phyloP scores from a whole-genome alignment of 2,797 vertebrate genomes.

The Smutsia temminckii region DNA sequence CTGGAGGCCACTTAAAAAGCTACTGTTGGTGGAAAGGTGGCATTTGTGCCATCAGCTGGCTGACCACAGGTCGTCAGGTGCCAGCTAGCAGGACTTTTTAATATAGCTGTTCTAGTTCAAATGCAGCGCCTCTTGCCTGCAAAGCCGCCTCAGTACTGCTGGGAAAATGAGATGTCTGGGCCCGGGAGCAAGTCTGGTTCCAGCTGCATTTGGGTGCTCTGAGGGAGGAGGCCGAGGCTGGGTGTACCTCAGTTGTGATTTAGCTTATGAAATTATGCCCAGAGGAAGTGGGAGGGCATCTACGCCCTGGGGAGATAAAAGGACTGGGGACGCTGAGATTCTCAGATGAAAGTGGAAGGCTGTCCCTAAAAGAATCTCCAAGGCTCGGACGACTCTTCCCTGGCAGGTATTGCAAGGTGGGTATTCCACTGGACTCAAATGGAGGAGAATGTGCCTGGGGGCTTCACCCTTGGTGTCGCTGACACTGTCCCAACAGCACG shows the following conservation, averaged over 20 bases:
- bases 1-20: background rate
- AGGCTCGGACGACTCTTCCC: background rate
- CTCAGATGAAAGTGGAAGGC: background rate
- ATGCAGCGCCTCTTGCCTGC: background rate
- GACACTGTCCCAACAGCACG: background rate
- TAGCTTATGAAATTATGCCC: background rate
- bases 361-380: background rate
- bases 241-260: background rate
- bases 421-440: background rate
- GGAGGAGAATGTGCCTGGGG: rapidly evolving
- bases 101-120: background rate
- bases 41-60: no score
- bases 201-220: background rate
- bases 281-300: background rate
- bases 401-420: background rate
- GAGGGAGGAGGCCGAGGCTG: background rate
- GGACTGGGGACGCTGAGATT: background rate
- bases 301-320: background rate
- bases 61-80: background rate
- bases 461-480: background rate
- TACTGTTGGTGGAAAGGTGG: no score
- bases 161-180: background rate
- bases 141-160: background rate
- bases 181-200: background rate
- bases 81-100: background rate